Evolutionary conservation across 2,113 vertebrate genomes (phyloP).

Genomic region (Bubo blakistoni): DNA sequence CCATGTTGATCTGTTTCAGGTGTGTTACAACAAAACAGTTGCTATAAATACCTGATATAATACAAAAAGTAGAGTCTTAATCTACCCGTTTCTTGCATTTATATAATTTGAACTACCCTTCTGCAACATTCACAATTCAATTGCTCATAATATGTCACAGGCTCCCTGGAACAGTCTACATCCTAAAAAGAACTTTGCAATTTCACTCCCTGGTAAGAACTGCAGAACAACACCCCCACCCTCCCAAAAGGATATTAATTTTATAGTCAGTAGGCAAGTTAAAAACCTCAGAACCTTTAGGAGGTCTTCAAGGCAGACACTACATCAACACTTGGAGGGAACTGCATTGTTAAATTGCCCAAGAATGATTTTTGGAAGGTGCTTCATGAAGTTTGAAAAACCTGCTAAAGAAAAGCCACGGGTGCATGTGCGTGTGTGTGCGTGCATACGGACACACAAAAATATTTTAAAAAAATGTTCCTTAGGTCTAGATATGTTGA

Average conservation of each 20-base stretch:
- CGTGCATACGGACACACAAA: neutral
- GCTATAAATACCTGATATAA: neutral
- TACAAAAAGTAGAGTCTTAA: neutral
- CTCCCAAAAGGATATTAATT: neutral
- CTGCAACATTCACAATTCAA: neutral
- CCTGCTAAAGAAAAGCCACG: neutral
- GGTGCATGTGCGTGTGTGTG: fast-evolving
- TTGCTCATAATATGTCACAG: neutral
- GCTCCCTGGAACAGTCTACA: neutral
- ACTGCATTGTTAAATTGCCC: neutral
- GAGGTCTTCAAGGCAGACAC: neutral
- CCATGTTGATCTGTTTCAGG: neutral
- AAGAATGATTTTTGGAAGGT: neutral
- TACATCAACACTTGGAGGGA: neutral
- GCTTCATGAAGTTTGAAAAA: neutral
- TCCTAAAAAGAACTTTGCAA: neutral
- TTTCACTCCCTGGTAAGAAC: neutral
- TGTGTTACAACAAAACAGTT: neutral
- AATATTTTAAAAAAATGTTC: neutral
- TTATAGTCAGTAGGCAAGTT: neutral
- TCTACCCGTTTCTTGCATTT: neutral
- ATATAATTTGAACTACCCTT: neutral
- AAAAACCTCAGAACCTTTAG: neutral
- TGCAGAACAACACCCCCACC: neutral
- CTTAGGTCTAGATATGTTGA: neutral